Percentiles rank a stretch among this genome's conserved stretches.
These are phyloP conservation scores for Pseudopleuronectes americanus DNA, from an alignment of 2,797 vertebrate genomes.

Conservation along the genomic window DNA sequence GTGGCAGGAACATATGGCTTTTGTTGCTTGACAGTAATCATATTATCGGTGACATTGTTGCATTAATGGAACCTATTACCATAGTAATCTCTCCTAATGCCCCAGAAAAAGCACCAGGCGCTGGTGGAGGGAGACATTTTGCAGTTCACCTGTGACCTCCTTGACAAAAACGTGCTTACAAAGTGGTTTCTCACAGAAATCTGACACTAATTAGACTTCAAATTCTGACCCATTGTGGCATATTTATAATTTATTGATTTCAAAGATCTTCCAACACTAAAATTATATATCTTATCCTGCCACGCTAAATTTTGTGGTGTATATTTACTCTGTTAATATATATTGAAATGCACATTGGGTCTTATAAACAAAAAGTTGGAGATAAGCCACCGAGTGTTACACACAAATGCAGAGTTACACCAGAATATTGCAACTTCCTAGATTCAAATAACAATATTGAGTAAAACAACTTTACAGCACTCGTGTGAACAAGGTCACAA, in stretches of 20 bases:
- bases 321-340: too few species aligned
- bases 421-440: too few species aligned
- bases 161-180: constrained; percentile 17
- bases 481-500: too few species aligned
- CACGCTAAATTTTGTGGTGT: neutral
- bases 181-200: constrained; percentile 15
- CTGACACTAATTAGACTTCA: neutral
- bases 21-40: constrained; percentile 44
- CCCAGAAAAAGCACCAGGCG: constrained; percentile 17
- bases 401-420: neutral
- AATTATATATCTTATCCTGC: neutral
- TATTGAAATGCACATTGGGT: too few species aligned
- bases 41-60: constrained; percentile 51
- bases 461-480: too few species aligned
- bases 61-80: constrained; percentile 60
- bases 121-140: constrained; percentile 11
- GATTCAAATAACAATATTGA: too few species aligned
- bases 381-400: neutral
- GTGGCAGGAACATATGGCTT: constrained; percentile 32
- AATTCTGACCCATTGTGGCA: neutral
- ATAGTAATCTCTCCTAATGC: constrained; percentile 46
- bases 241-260: neutral
- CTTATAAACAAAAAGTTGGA: too few species aligned
- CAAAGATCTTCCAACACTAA: neutral
- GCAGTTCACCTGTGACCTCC: constrained; percentile 19